These are phyloP conservation scores for Triplophysa siluroides DNA, from an alignment of 2,113 vertebrate genomes.

Conservation along the genomic window DNA sequence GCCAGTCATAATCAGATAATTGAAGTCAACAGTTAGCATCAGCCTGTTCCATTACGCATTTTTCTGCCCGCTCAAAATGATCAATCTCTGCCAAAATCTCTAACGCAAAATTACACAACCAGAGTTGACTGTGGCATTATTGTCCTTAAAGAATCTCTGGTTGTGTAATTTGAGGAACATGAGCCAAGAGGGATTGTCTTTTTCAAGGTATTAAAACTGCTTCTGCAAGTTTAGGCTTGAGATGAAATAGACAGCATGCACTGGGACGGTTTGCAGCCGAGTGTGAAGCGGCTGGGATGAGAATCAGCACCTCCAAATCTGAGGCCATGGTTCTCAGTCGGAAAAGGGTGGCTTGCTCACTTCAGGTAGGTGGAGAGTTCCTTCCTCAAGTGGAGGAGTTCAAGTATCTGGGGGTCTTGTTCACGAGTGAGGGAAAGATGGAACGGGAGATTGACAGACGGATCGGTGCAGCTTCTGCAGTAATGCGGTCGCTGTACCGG, in stretches of 20 bases:
- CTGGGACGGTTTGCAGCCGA: no score
- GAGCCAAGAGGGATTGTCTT: conserved; percentile 20
- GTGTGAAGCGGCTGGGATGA: no score
- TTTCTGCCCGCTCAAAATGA: not conserved
- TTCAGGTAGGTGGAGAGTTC: no score
- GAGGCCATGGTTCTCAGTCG: no score
- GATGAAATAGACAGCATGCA: conserved; percentile 18
- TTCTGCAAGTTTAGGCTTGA: conserved; percentile 28
- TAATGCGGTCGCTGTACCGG: no score
- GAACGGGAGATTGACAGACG: no score
- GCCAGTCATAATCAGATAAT: conserved; percentile 47
- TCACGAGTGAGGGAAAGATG: no score
- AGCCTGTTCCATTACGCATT: conserved; percentile 18
- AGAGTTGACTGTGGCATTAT: not conserved
- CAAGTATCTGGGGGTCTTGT: no score
- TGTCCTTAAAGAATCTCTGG: conserved; percentile 11
- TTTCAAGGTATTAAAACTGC: conserved; percentile 19
- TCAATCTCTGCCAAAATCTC: conserved; percentile 23
- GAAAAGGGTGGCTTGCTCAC: no score
- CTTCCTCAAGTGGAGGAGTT: no score
- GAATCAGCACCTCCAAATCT: no score
- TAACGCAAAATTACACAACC: conserved; percentile 6
- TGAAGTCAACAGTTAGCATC: conserved; percentile 15
- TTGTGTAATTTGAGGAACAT: conserved; percentile 30
- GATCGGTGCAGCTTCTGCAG: no score